A percentile compares a stretch with the other conserved stretches of the same genome.
Evolutionary conservation across 1,140 invertebrate species (phyloP).

Genomic region (Pogonus chalceus): DNA sequence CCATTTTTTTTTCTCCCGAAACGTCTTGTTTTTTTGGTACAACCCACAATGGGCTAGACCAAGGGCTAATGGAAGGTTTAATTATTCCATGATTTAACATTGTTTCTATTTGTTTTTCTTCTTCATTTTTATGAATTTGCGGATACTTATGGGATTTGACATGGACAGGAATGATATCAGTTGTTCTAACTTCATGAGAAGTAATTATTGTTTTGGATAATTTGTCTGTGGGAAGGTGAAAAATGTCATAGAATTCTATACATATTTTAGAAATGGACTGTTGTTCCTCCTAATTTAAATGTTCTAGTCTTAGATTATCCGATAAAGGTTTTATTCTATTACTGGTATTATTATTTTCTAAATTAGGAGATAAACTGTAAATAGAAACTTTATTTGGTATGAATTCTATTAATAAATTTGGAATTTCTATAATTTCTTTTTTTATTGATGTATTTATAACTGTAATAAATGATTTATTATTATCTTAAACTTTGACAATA

Average conservation of each 20-base stretch:
- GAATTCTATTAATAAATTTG: background rate
- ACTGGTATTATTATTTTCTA: background rate
- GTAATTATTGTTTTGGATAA: background rate
- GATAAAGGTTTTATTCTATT: background rate
- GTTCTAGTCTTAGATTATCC: background rate
- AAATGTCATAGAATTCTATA: background rate
- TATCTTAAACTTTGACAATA: background rate
- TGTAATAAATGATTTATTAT: background rate
- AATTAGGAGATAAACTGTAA: background rate
- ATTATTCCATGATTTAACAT: conserved; percentile 16
- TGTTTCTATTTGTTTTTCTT: conserved; percentile 21
- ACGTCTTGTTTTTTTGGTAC: conserved; percentile 26
- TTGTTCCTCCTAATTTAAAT: background rate
- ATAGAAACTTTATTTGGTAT: background rate
- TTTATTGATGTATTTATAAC: background rate
- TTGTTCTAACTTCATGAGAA: background rate
- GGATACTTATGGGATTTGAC: conserved; percentile 25
- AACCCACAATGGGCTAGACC: conserved; percentile 23
- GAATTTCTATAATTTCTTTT: background rate
- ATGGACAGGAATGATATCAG: conserved; percentile 12
- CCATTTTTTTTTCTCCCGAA: conserved; percentile 26
- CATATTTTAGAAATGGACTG: background rate
- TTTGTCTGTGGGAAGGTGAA: background rate
- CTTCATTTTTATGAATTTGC: conserved; percentile 23
- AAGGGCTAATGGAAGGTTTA: conserved; percentile 16